Evolutionary conservation across 2,797 vertebrate genomes (phyloP).

Genomic region (Ctenosaura bakeri): DNA sequence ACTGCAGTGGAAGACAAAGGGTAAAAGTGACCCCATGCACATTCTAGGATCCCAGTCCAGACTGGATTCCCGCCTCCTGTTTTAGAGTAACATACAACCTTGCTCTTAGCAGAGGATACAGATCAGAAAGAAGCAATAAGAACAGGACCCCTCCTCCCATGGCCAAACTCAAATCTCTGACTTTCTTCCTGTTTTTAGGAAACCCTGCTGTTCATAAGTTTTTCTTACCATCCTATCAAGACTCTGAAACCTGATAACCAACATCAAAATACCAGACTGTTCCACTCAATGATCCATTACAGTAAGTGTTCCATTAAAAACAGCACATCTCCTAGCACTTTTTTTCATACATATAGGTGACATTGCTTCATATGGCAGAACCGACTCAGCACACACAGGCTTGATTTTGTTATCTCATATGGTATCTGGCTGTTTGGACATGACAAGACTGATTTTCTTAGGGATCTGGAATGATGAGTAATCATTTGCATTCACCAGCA

Average conservation of each 20-base stretch:
- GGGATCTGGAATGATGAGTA: background rate
- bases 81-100: background rate
- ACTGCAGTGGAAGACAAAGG: background rate
- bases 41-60: background rate
- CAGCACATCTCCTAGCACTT: background rate
- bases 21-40: background rate
- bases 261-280: background rate
- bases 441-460: background rate
- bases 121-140: background rate
- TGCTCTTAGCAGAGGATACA: background rate
- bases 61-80: background rate
- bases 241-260: background rate
- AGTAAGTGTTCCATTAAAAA: background rate
- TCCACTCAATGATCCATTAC: too few relatives aligned
- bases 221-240: background rate
- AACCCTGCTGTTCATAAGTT: background rate
- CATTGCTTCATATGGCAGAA: background rate
- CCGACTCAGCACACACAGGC: background rate
- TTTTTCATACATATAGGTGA: background rate
- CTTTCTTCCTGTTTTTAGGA: background rate
- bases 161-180: background rate
- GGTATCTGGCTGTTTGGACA: background rate
- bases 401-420: background rate
- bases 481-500: background rate
- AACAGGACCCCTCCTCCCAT: background rate